These are phyloP conservation scores for Diabrotica undecimpunctata DNA, from an alignment of 1,140 invertebrate genomes.

Conservation along the genomic window DNA sequence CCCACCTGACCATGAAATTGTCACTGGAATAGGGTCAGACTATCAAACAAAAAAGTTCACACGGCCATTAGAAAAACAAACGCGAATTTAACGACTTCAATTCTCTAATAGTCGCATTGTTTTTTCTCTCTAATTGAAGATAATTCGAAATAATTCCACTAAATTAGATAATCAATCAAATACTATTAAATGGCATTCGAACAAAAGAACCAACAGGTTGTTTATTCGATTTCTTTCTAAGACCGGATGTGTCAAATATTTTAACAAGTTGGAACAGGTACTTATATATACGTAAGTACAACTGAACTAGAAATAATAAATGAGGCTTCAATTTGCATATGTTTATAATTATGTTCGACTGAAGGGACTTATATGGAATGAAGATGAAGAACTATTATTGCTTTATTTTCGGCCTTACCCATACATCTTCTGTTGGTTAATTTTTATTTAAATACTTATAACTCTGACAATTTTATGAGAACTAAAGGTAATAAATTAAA, in stretches of 20 bases:
- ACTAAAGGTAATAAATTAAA: too few species aligned
- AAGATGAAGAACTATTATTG: background rate
- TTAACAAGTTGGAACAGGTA: background rate
- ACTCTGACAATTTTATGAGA: too few species aligned
- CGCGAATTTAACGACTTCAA: constrained; percentile 2
- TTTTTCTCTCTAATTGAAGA: constrained; percentile 3
- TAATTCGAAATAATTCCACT: background rate
- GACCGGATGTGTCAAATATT: background rate
- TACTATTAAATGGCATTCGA: constrained; percentile 1
- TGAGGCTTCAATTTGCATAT: background rate
- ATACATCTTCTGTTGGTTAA: background rate
- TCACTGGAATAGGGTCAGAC: background rate
- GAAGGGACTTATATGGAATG: background rate
- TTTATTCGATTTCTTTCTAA: background rate
- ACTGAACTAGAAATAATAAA: background rate
- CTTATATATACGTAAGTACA: background rate
- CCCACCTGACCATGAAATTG: background rate
- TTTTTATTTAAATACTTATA: too few species aligned
- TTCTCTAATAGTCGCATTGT: background rate
- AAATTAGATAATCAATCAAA: constrained; percentile 1
- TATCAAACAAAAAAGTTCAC: constrained; percentile 3
- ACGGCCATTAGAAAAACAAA: constrained; percentile 2
- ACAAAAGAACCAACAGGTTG: background rate
- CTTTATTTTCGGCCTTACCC: background rate
- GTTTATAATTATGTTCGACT: background rate